Percentiles rank a stretch among this genome's conserved stretches.
These are phyloP conservation scores for Semicossyphus pulcher DNA, from an alignment of 2,113 vertebrate genomes.

Conservation along the genomic window DNA sequence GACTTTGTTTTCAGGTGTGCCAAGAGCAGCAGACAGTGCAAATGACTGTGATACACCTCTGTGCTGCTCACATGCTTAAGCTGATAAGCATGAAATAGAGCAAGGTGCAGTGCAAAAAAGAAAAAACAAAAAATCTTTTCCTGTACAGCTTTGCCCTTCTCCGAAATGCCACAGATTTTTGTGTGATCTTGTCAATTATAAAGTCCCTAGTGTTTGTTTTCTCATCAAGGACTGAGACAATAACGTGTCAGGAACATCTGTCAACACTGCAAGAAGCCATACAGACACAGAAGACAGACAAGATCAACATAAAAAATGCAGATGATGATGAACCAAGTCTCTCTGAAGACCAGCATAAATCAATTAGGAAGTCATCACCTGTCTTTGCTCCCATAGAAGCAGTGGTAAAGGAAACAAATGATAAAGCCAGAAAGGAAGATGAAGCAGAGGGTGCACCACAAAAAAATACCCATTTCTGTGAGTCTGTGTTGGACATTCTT, in stretches of 20 bases:
- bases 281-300: not conserved
- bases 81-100: not conserved
- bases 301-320: not conserved
- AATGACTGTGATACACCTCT: slow-evolving; percentile 1
- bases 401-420: not conserved
- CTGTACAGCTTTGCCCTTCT: not conserved
- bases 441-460: not conserved
- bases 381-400: not conserved
- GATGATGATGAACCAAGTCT: too few species aligned
- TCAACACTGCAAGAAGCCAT: not conserved
- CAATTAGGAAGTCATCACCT: not conserved
- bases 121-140: not conserved
- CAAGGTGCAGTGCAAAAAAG: slow-evolving; percentile 3
- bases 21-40: not conserved
- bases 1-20: slow-evolving; percentile 1
- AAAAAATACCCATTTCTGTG: not conserved
- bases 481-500: not conserved
- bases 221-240: not conserved
- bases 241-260: not conserved
- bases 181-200: not conserved
- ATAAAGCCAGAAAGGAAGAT: not conserved
- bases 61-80: slow-evolving; percentile 16
- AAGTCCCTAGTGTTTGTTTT: not conserved
- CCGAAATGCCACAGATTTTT: not conserved
- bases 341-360: too few species aligned